Base-by-base conservation (phyloP, 1,140 invertebrate species). In the Chironomus striatipennis region DNA sequence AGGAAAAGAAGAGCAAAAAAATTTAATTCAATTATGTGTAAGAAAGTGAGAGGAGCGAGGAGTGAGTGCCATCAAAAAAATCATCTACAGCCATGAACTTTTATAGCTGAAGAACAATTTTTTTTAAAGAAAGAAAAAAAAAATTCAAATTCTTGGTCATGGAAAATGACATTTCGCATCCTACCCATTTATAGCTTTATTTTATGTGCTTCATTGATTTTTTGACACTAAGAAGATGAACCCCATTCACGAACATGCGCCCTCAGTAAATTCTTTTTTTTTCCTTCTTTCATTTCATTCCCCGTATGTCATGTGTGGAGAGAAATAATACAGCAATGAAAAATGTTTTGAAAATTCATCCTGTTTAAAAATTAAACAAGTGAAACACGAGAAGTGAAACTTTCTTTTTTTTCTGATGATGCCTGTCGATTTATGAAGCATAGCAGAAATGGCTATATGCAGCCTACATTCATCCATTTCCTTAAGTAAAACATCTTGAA, bases 191-290 rank as follows among this genome's bases (percentile, higher is more conserved):
- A 67, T 70, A 70, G 65, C 17, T 70, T 18, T 70, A 70, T 70
- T 70, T 70, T 70, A 70, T 70, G 65, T 70, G 65, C 65, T 70
- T 70, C 65, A 70, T 70, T 70, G 65, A 70, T 70, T 70, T 70
- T 70, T 70, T 70, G 65, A 70, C 65, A 70, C 65, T 21, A 70
- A 17, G 47, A 18, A 70, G 65, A 70, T 70, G 65, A 67, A 67
- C 64, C 18, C 24, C 24, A 34, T 34, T 67, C 18, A 67, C 17
- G 65, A 34, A 21, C 65, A 70, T 70, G 65, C 65, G 65, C 65
- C 17, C 43, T 47, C 64, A 70, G 18, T 4, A 57, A 57, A 57
- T 10, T 12, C 1, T 15, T 57, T n/a, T 12, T 12, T 15, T 57
- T n/a, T 57, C n/a, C 10, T 47, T 47, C 43, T 47, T 43, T n/a